These are phyloP conservation scores for Nycteola revayana DNA, from an alignment of 2,888 invertebrate genomes.

Conservation along the genomic window DNA sequence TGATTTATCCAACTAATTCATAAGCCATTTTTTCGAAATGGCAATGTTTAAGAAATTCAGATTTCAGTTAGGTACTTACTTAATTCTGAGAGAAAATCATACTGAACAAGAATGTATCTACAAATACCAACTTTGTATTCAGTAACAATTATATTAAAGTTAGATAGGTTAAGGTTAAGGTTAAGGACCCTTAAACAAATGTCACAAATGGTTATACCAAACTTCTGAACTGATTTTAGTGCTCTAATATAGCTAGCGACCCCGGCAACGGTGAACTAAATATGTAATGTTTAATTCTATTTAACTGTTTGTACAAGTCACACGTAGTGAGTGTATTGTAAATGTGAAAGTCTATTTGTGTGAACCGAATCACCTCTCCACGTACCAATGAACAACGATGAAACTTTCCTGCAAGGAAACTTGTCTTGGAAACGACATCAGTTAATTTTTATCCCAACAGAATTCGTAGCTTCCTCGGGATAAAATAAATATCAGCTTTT, in stretches of 20 bases:
- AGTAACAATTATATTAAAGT: no score
- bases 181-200: no score
- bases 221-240: conserved; percentile 4
- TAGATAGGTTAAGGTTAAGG: no score
- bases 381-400: conserved; percentile 19
- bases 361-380: conserved; percentile 23
- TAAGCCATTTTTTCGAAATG: no score
- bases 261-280: conserved; percentile 4
- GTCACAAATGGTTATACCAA: no score
- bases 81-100: no score
- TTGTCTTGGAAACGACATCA: conserved; percentile 18
- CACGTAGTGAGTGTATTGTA: conserved; percentile 8
- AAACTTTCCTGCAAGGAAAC: conserved; percentile 17
- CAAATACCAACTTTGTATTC: no score
- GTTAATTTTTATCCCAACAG: conserved; percentile 25
- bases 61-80: no score
- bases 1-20: no score
- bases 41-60: no score
- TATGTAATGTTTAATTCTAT: conserved; percentile 24
- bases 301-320: conserved; percentile 6
- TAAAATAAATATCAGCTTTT: conserved; percentile 14
- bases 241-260: conserved; percentile 3
- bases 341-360: conserved; percentile 17
- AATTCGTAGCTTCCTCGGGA: conserved; percentile 9
- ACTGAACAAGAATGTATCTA: no score